phyloP scores from a whole-genome alignment of 2,888 invertebrate species.

The Epistrophella euchroma region DNA sequence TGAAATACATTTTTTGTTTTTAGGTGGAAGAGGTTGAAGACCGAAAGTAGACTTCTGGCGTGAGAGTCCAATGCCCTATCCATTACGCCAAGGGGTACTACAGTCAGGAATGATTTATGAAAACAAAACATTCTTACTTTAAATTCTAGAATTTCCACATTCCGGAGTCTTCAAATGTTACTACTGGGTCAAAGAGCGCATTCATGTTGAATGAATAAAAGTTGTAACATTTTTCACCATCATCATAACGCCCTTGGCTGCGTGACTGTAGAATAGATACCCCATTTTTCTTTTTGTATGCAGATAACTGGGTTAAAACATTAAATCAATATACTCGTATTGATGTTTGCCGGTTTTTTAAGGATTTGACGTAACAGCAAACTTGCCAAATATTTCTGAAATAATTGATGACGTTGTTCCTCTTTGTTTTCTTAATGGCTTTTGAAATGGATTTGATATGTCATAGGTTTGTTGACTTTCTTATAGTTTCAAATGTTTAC shows the following conservation, averaged over 20 bases:
- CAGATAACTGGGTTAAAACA: not conserved
- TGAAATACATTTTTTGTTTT: too few species aligned
- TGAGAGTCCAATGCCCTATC: too few species aligned
- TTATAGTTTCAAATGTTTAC: not conserved
- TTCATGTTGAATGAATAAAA: conserved; percentile 2
- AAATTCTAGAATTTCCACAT: too few species aligned
- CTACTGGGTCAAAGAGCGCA: not conserved
- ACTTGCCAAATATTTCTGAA: not conserved
- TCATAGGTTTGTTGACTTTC: not conserved
- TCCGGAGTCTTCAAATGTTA: too few species aligned
- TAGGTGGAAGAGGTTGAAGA: too few species aligned
- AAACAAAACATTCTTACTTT: too few species aligned
- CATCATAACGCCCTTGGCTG: not conserved
- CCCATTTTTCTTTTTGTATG: not conserved
- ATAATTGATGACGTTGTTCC: not conserved
- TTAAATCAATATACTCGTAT: conserved; percentile 18
- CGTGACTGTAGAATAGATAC: not conserved
- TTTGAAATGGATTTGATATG: not conserved
- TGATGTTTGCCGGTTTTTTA: not conserved
- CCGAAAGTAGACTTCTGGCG: too few species aligned
- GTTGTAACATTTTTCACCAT: conserved; percentile 7
- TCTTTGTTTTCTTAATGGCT: not conserved
- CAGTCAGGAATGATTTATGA: too few species aligned
- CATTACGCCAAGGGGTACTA: too few species aligned
- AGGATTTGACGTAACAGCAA: not conserved